phyloP scores from a whole-genome alignment of 2,888 invertebrate species.

The Heliconius charithonia region DNA sequence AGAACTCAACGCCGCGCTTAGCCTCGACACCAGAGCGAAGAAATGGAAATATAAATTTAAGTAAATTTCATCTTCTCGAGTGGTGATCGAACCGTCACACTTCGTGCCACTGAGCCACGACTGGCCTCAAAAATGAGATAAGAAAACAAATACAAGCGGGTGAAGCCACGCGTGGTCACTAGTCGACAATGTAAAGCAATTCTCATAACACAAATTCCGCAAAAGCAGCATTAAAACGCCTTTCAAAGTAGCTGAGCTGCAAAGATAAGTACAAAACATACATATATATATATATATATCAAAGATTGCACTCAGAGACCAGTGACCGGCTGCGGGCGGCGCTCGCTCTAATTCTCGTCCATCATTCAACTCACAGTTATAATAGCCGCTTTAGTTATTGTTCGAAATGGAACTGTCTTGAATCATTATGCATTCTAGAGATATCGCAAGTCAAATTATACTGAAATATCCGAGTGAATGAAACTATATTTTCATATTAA shows the following conservation, averaged over 20 bases:
- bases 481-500: constrained; percentile 5
- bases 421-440: constrained; percentile 22
- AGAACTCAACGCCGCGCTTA: no score
- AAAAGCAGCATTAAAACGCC: constrained; percentile 15
- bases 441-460: constrained; percentile 9
- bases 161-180: no score
- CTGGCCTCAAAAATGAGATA: no score
- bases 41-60: no score
- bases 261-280: constrained; percentile 54
- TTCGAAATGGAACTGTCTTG: constrained; percentile 28
- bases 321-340: constrained; percentile 45
- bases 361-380: constrained; percentile 35
- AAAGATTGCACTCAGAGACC: constrained; percentile 56
- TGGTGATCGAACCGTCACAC: no score
- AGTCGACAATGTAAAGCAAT: neutral
- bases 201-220: constrained; percentile 3
- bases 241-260: constrained; percentile 46
- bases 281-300: constrained; percentile 59
- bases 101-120: no score
- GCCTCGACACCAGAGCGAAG: no score
- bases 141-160: no score
- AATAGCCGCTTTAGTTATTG: constrained; percentile 37
- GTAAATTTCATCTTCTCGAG: no score
- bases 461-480: constrained; percentile 9
- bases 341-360: constrained; percentile 39